Conservation (phyloP, 53 echinoderm and acorn worm species). For the Antedon mediterranea region DNA sequence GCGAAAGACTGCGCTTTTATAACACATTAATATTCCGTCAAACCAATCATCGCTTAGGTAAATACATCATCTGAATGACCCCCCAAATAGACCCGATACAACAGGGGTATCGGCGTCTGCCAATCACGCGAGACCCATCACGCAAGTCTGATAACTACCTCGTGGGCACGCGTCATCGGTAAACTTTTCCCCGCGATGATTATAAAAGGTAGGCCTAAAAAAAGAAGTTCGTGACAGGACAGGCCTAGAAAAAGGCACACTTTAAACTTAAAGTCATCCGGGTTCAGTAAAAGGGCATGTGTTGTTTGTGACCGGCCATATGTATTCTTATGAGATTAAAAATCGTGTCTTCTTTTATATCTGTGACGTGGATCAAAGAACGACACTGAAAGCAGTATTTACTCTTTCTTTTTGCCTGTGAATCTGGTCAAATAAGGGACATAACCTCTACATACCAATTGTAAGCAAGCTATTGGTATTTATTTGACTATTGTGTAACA, state of each 20-base stretch:
- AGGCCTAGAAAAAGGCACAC: neutral
- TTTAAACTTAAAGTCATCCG: neutral
- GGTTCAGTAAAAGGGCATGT: neutral
- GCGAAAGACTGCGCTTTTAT: neutral
- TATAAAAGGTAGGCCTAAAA: neutral
- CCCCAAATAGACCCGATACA: neutral
- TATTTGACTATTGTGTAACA: no score
- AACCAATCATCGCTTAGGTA: neutral
- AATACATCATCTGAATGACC: neutral
- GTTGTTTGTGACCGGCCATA: neutral
- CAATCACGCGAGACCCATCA: neutral
- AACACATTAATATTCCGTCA: neutral
- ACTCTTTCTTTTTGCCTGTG: no score
- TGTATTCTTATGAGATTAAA: neutral
- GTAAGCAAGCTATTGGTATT: no score
- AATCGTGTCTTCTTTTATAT: neutral
- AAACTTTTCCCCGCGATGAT: no score
- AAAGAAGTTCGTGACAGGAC: neutral
- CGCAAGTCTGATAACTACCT: neutral
- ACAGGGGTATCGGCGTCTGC: neutral
- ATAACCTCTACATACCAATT: no score
- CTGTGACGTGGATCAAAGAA: neutral
- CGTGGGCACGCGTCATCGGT: no score
- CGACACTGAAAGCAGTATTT: no score
- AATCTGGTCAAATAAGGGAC: no score